Base-by-base conservation (phyloP, 2,888 invertebrate genomes). In the Troides oblongomaculatus region DNA sequence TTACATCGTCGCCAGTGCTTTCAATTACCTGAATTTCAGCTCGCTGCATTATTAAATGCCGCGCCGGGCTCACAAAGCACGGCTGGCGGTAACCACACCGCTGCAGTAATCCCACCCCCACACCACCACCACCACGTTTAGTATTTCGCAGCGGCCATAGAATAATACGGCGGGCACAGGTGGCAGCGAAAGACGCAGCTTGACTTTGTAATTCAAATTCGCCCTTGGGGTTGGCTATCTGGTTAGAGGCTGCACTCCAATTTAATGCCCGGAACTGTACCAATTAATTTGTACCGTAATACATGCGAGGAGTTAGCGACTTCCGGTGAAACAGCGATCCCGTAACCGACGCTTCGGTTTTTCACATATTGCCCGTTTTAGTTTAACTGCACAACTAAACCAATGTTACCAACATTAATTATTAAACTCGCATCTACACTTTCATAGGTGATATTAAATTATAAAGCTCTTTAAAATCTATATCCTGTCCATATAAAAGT, bases 141-240 rank as follows among this genome's bases (percentile, higher is more conserved):
- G 71, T 68, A 73, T 74, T 73, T 74, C 64, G 75, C 73, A 71
- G 75, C 72, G 74, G 79, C 79, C 78, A 58, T 39, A 53, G 62
- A 71, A 69, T 65, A 68, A 62, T 66, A 64, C 59, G 56, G 71
- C 71, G 66, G 81, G 82, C 83, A 80, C 79, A 80, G 80, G 78
- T 81, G 80, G 77, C 74, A 72, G 73, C 64, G 76, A 83, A 82
- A 82, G 82, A 80, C 78, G 77, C 75, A 77, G 78, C 83, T 79
- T 76, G 80, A 86, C 85, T 88, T 88, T 88, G 87, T 85, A 84
- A 87, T 87, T 87, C 87, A 87, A 88, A 88, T 87, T 80, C 81
- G 74, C 70, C 77, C 72, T 74, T 73, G 77, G 74, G 39, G 75
- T 72, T 76, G 68, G 79, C 76, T 74, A 75, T 73, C 77, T 25